A percentile compares a stretch with the other conserved stretches of the same genome.
Conservation (phyloP, 2,888 invertebrate species). For the Acleris sparsana region DNA sequence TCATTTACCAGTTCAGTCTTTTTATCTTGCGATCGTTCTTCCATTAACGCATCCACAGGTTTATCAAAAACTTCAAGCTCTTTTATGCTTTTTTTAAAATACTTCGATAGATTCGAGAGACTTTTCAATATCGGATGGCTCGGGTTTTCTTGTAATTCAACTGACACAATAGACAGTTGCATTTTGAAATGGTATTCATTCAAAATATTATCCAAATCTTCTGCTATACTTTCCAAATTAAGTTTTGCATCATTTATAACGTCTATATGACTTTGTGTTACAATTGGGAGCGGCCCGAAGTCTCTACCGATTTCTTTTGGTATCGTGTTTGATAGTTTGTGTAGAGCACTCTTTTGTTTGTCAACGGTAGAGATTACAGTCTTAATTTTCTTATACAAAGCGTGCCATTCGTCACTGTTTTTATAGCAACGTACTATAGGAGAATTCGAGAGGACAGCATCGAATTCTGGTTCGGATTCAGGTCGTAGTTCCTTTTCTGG, state of each 20-base stretch:
- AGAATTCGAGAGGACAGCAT: conserved; percentile 64
- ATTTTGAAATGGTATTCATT: conserved; percentile 61
- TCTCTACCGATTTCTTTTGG: conserved; percentile 61
- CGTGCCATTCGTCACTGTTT: conserved; percentile 69
- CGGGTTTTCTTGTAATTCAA: conserved; percentile 59
- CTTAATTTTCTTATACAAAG: conserved; percentile 61
- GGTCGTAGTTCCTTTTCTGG: conserved; percentile 58
- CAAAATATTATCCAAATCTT: conserved; percentile 56
- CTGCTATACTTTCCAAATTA: conserved; percentile 56
- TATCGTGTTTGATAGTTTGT: conserved; percentile 56
- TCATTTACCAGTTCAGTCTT: conserved; percentile 49
- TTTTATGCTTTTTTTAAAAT: conserved; percentile 54
- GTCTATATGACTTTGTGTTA: conserved; percentile 70
- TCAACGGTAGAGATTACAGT: conserved; percentile 57
- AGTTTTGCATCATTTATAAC: conserved; percentile 57
- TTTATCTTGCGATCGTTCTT: conserved; percentile 43
- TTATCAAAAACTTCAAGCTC: conserved; percentile 55
- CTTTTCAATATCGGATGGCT: conserved; percentile 67
- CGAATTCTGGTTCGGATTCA: conserved; percentile 65
- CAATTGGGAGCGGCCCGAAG: conserved; percentile 43
- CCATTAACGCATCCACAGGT: conserved; percentile 51
- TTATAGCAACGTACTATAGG: conserved; percentile 67
- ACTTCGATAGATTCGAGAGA: conserved; percentile 54
- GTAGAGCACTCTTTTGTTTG: conserved; percentile 67
- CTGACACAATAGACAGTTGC: conserved; percentile 47